phyloP scores from a whole-genome alignment of 2,797 vertebrate species.

The Austrolebias charrua region DNA sequence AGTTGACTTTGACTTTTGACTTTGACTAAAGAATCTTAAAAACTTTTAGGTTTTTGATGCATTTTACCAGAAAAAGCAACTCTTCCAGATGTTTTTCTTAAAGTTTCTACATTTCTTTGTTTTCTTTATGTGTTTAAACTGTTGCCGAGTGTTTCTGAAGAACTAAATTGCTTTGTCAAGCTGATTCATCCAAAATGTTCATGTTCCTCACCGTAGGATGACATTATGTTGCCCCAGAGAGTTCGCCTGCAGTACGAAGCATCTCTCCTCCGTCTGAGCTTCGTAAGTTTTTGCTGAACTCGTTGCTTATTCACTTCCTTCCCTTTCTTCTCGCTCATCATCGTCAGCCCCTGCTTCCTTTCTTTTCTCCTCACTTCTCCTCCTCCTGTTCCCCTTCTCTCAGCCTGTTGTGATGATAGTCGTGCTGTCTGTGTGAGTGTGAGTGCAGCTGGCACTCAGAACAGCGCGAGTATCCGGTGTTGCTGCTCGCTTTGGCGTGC shows the following conservation, averaged over 20 bases:
- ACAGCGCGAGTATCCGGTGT: slow-evolving; percentile 63
- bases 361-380: slow-evolving; percentile 11
- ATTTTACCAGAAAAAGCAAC: background rate
- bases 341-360: background rate
- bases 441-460: slow-evolving; percentile 49
- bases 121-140: background rate
- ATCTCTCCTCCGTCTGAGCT: slow-evolving; percentile 75
- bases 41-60: background rate
- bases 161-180: background rate
- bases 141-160: background rate
- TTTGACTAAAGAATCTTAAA: no score
- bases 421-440: slow-evolving; percentile 5
- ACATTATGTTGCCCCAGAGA: slow-evolving; percentile 91
- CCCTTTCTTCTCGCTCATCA: slow-evolving; percentile 1
- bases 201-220: slow-evolving; percentile 80
- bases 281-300: slow-evolving; percentile 78
- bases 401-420: slow-evolving; percentile 1
- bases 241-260: slow-evolving; percentile 86
- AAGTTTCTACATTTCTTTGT: no score
- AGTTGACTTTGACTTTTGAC: no score
- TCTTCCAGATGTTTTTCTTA: background rate
- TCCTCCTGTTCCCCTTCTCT: background rate
- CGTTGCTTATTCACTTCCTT: slow-evolving; percentile 47
- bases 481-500: slow-evolving; percentile 53
- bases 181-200: background rate